phyloP scores from a whole-genome alignment of 2,888 invertebrate genomes.

The Corbicula japonica region DNA sequence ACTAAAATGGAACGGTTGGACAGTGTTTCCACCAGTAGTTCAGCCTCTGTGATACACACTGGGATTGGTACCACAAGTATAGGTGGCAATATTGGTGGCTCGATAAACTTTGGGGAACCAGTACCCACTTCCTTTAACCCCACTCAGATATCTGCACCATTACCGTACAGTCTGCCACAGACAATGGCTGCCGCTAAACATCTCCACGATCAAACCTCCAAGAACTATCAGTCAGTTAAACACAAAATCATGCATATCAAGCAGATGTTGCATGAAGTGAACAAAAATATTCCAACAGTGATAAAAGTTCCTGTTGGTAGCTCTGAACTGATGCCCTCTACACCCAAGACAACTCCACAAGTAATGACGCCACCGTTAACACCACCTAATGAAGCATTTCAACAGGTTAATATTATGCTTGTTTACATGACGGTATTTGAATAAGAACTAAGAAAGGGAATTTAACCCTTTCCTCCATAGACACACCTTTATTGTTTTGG shows the following conservation, averaged over 20 bases:
- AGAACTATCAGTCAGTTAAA: conserved; percentile 73
- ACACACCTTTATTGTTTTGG: too few species aligned
- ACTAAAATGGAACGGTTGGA: conserved; percentile 92
- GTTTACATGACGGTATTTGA: too few species aligned
- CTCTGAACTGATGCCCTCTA: conserved; percentile 81
- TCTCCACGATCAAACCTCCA: conserved; percentile 77
- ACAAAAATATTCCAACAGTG: conserved; percentile 62
- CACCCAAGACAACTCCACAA: conserved; percentile 86
- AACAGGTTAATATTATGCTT: conserved; percentile 70
- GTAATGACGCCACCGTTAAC: conserved; percentile 84
- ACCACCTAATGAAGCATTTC: conserved; percentile 82
- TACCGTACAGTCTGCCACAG: conserved; percentile 76
- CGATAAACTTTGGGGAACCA: conserved; percentile 83
- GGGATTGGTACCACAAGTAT: conserved; percentile 56
- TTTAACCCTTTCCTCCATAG: too few species aligned
- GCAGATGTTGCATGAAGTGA: conserved; percentile 80
- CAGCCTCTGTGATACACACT: conserved; percentile 63
- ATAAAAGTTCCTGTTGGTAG: conserved; percentile 67
- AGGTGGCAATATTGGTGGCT: conserved; percentile 75
- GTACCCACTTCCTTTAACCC: conserved; percentile 64
- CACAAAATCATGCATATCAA: conserved; percentile 74
- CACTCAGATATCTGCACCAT: conserved; percentile 63
- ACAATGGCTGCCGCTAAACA: conserved; percentile 78
- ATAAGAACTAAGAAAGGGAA: too few species aligned
- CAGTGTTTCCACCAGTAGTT: conserved; percentile 58